Conservation (phyloP, 2,113 vertebrate genomes). For the Cryptomyrus ogoouensis region DNA sequence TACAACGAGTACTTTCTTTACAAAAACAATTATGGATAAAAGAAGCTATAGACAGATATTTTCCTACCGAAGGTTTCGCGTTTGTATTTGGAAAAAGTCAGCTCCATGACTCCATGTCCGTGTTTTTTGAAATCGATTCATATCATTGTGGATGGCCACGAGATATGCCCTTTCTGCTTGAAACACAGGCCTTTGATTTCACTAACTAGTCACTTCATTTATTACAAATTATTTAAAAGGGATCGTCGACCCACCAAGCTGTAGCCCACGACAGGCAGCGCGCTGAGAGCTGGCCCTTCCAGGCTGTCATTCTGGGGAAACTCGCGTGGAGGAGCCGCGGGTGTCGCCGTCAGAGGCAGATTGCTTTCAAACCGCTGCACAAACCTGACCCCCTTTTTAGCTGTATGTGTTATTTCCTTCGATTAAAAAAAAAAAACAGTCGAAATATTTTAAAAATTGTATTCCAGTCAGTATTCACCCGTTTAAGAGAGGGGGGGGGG, state of each 20-base stretch:
- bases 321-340: background rate
- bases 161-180: background rate
- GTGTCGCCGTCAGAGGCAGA: background rate
- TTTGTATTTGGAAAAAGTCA: too few relatives aligned
- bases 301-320: background rate
- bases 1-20: background rate
- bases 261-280: background rate
- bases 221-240: too few relatives aligned
- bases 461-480: background rate
- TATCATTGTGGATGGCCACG: background rate
- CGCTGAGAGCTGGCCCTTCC: background rate
- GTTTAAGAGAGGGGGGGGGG: background rate
- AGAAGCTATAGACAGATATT: background rate
- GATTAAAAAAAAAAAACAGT: too few relatives aligned
- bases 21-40: background rate
- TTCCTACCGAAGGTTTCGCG: too few relatives aligned
- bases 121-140: background rate
- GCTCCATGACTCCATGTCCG: too few relatives aligned
- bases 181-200: background rate
- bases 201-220: too few relatives aligned
- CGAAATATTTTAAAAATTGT: background rate
- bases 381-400: too few relatives aligned
- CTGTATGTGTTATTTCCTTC: too few relatives aligned
- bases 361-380: background rate
- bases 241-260: background rate